Evolutionary conservation across 1,140 invertebrate genomes (phyloP).

Genomic region (Drosophila setifemur): DNA sequence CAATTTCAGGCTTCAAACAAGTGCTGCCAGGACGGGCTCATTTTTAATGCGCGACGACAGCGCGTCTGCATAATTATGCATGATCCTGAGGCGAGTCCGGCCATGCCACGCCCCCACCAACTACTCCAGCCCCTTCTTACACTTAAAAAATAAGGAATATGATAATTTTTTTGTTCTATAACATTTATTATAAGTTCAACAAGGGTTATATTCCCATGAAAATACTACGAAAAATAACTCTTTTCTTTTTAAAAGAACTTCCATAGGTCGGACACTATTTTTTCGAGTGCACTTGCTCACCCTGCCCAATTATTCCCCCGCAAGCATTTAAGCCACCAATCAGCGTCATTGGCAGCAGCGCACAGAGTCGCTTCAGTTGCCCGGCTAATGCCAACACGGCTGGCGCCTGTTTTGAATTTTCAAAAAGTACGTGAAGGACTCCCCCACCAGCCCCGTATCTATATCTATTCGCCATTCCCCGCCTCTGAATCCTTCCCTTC

Average conservation of each 20-base stretch:
- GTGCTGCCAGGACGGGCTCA: conserved; percentile 54
- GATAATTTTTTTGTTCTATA: too few relatives aligned
- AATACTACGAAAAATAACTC: too few relatives aligned
- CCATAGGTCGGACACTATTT: too few relatives aligned
- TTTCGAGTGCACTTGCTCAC: neutral
- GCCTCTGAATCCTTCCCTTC: neutral
- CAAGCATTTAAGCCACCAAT: conserved; percentile 73
- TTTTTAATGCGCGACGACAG: conserved; percentile 76
- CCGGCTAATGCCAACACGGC: conserved; percentile 71
- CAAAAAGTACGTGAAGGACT: conserved; percentile 75
- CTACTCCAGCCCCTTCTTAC: neutral
- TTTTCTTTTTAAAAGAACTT: too few relatives aligned
- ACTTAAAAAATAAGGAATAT: neutral
- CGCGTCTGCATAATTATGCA: conserved; percentile 74
- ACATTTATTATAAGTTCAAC: too few relatives aligned
- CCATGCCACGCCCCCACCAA: conserved; percentile 5
- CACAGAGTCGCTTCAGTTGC: conserved; percentile 36
- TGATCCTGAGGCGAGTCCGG: conserved; percentile 44
- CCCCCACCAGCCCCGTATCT: neutral
- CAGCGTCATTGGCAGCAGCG: conserved; percentile 65
- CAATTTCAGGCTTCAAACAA: conserved; percentile 66
- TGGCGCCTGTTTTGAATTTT: conserved; percentile 76
- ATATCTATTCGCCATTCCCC: neutral
- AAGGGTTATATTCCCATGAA: too few relatives aligned
- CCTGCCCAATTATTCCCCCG: neutral